Conservation (phyloP, 2,797 vertebrate genomes). For the Eidolon dupreanum region DNA sequence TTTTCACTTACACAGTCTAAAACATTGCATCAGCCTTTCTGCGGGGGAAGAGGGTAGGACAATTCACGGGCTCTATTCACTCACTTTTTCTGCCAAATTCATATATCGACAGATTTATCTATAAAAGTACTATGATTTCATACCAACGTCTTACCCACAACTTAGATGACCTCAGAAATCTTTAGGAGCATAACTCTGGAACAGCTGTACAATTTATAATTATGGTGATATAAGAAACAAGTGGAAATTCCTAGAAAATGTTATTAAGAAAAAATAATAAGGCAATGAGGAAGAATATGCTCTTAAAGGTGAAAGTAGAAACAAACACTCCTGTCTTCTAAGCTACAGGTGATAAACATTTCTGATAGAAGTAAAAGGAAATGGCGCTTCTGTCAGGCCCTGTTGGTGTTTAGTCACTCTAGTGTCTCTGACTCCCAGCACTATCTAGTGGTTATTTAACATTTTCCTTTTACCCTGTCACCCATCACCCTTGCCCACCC, state of each 20-base stretch:
- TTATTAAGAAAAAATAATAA: background rate
- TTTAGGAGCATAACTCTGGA: background rate
- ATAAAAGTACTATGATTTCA: slow-evolving; percentile 39
- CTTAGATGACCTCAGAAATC: background rate
- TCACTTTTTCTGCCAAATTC: background rate
- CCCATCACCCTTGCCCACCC: background rate
- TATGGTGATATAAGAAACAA: background rate
- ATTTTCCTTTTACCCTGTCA: background rate
- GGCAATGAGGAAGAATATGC: background rate
- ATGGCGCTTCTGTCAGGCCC: background rate
- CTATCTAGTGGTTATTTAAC: background rate
- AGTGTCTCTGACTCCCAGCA: background rate
- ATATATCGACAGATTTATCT: background rate
- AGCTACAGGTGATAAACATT: background rate
- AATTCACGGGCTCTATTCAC: background rate
- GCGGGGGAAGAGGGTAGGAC: background rate
- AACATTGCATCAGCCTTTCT: background rate
- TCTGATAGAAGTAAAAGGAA: background rate
- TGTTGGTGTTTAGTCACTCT: accelerated
- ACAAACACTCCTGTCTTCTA: background rate
- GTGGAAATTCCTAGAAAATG: background rate
- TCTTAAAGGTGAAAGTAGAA: background rate
- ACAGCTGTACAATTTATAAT: background rate
- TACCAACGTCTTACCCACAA: background rate
- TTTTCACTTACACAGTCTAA: background rate